Conservation (phyloP, 1,140 invertebrate genomes). For the Leptestheria dahalacensis region DNA sequence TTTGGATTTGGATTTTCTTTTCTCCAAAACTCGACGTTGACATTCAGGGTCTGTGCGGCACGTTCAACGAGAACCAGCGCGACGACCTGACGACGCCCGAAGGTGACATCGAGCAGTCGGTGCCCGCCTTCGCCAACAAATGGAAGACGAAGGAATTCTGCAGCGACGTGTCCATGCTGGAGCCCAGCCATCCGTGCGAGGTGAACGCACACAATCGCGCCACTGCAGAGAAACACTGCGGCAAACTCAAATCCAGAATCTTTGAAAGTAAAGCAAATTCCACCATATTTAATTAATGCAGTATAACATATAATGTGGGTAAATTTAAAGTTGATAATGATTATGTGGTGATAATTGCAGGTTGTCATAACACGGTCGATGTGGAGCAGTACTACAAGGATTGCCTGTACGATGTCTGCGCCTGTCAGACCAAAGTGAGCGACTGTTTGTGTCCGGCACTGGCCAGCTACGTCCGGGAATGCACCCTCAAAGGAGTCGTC, state of each 20-base stretch:
- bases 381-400: slow-evolving; percentile 57
- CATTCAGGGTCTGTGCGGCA: slow-evolving; percentile 64
- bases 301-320: too few species aligned
- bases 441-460: slow-evolving; percentile 65
- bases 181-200: slow-evolving; percentile 45
- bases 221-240: slow-evolving; percentile 49
- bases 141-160: slow-evolving; percentile 69
- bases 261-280: slow-evolving; percentile 37
- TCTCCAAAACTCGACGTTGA: neutral
- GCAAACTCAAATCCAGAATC: slow-evolving; percentile 45
- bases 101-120: slow-evolving; percentile 58
- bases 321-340: too few species aligned
- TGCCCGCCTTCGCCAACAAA: slow-evolving; percentile 64
- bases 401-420: slow-evolving; percentile 74
- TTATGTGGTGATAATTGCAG: slow-evolving; percentile 30
- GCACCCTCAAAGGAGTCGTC: slow-evolving; percentile 48
- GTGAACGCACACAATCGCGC: slow-evolving; percentile 49
- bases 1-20: neutral
- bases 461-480: slow-evolving; percentile 61
- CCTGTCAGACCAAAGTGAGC: slow-evolving; percentile 41
- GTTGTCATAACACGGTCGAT: slow-evolving; percentile 64
- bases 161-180: slow-evolving; percentile 34
- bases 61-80: slow-evolving; percentile 67
- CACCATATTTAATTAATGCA: slow-evolving; percentile 3
- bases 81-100: slow-evolving; percentile 79